Evolutionary conservation across 2,888 invertebrate species (phyloP).

Genomic region (Ferrisia virgata): DNA sequence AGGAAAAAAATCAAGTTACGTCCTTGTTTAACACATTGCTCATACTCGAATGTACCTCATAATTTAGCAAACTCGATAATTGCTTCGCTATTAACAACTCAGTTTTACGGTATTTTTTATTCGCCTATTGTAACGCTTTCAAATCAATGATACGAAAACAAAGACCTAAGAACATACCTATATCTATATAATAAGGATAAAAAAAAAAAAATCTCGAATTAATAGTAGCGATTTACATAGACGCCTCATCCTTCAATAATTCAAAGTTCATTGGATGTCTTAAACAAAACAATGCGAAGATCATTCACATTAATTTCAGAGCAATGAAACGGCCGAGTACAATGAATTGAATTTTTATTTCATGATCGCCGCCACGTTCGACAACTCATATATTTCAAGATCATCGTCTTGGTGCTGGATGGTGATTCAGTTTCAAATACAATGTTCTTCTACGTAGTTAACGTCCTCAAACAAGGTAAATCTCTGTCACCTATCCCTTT

Average conservation of each 20-base stretch:
- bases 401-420: neutral
- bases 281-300: neutral
- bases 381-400: neutral
- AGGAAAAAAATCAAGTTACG: neutral
- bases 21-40: neutral
- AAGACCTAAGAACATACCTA: too few species aligned
- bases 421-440: neutral
- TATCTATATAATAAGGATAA: too few species aligned
- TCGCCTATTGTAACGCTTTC: neutral
- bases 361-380: neutral
- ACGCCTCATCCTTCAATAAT: neutral
- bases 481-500: too few species aligned
- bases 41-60: neutral
- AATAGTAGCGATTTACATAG: neutral
- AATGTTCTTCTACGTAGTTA: neutral
- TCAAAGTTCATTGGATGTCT: neutral
- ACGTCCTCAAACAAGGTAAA: conserved; percentile 11
- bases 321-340: neutral
- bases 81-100: neutral
- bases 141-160: neutral
- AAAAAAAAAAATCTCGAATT: neutral
- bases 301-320: neutral
- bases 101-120: neutral
- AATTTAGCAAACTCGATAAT: conserved; percentile 29
- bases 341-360: neutral